Base-by-base conservation (phyloP, 2,888 invertebrate species). In the Branchellion lobata region DNA sequence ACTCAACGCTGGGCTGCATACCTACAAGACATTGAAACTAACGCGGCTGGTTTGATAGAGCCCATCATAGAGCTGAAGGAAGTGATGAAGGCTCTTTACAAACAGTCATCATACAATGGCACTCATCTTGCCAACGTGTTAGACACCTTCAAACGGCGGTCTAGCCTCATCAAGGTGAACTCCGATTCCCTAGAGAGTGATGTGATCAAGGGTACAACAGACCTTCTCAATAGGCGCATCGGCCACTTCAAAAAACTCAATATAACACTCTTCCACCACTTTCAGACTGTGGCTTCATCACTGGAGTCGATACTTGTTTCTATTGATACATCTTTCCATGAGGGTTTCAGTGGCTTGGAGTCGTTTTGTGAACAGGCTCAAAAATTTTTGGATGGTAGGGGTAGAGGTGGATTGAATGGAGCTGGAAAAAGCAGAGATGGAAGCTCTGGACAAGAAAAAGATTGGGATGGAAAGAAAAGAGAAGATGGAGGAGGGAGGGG, bases 31-130 rank as follows among this genome's bases (percentile, higher is more conserved):
- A 57, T 57, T n/a, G 61, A 57, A 57, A 57, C n/a, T 3, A 57
- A 57, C 21, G 61, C 61, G 21, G 61, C 61, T 5, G 61, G 61
- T n/a, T n/a, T 57, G n/a, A 57, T 57, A 5, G 61, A 57, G 61
- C 61, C 61, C 21, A 8, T 57, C 14, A 57, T 57, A 5, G 24
- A 57, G n/a, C 14, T 57, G n/a, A 57, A 57, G 61, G 61, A 57
- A n/a, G 11, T 14, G 61, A 5, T 57, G 61, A 18, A 57, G 24
- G 14, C n/a, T n/a, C n/a, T 57, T 3, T 57, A 24, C 21, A 8
- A n/a, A n/a, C 61, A 57, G 24, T n/a, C 21, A 24, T 57, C 61
- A 5, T 18, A 5, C 24, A 57, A 57, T n/a, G n/a, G 21, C 21
- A 3, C 14, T 5, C n/a, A 8, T 14, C 61, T 57, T n/a, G 3